Percentiles rank a stretch among this genome's conserved stretches.
Conservation (phyloP, 2,113 vertebrate genomes). For the Urocynchramus pylzowi region DNA sequence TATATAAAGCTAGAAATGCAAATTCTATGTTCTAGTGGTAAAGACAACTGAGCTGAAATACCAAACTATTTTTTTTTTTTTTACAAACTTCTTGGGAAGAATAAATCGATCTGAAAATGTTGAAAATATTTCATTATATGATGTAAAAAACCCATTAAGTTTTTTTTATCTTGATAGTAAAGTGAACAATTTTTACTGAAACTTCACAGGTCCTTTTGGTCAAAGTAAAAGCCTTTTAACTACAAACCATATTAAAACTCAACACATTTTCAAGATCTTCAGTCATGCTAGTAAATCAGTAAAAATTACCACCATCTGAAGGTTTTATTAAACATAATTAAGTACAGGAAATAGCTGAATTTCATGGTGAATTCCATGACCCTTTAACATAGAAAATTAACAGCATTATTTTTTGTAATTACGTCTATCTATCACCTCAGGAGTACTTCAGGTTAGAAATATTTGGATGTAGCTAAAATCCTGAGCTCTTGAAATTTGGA, state of each 20-base stretch:
- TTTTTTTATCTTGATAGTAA: neutral
- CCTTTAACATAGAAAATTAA: neutral
- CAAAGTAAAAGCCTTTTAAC: neutral
- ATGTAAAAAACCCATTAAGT: neutral
- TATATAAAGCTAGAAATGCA: neutral
- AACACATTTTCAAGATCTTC: neutral
- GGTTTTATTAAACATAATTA: neutral
- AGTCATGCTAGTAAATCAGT: neutral
- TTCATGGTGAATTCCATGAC: neutral
- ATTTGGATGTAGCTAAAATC: neutral
- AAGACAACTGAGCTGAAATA: neutral
- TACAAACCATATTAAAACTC: neutral
- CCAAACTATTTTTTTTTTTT: neutral
- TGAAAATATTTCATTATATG: neutral
- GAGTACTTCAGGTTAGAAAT: neutral
- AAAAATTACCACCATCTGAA: neutral
- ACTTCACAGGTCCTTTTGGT: neutral
- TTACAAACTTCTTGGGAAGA: neutral
- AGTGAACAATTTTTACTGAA: neutral
- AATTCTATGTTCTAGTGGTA: neutral
- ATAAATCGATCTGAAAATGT: neutral
- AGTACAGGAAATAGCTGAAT: neutral
- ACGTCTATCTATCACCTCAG: neutral
- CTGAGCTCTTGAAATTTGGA: neutral
- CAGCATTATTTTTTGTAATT: neutral